Evolutionary conservation across 2,888 invertebrate species (phyloP).

Genomic region (Argyresthia albistria): DNA sequence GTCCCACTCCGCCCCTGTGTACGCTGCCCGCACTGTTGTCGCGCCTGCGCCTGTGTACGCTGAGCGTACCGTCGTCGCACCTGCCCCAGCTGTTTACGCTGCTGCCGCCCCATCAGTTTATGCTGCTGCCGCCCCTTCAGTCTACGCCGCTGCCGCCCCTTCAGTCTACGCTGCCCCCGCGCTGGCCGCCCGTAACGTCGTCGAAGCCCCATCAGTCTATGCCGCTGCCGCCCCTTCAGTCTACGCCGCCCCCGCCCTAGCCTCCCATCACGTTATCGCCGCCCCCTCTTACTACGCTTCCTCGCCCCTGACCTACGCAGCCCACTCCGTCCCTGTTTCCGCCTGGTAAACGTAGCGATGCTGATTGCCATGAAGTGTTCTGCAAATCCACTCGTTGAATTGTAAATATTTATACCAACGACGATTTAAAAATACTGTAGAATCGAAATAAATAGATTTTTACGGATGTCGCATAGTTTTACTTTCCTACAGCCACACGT

Average conservation of each 20-base stretch:
- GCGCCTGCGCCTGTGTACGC: neutral
- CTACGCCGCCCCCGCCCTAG: constrained; percentile 7
- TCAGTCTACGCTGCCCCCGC: constrained; percentile 13
- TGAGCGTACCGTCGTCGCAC: constrained; percentile 9
- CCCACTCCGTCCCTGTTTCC: constrained; percentile 47
- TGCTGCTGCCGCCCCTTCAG: constrained; percentile 8
- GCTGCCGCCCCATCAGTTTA: neutral
- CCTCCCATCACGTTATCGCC: too few relatives aligned
- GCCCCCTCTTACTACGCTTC: constrained; percentile 14
- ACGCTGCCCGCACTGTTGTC: constrained; percentile 12
- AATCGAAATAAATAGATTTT: too few relatives aligned
- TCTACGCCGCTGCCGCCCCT: constrained; percentile 3
- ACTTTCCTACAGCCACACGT: too few relatives aligned
- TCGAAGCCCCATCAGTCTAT: constrained; percentile 12
- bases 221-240: constrained; percentile 17
- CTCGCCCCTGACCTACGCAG: constrained; percentile 27
- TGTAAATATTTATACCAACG: constrained; percentile 25
- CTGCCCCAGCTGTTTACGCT: constrained; percentile 3
- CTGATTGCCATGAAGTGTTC: constrained; percentile 25
- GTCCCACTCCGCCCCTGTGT: constrained; percentile 13
- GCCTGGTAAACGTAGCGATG: constrained; percentile 37
- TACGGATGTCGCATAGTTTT: too few relatives aligned
- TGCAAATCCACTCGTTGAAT: constrained; percentile 16
- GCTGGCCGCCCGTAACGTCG: constrained; percentile 17
- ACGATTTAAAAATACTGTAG: too few relatives aligned